Percentiles rank a stretch among this genome's conserved stretches.
Conservation (phyloP, 2,113 vertebrate species). For the Ptychochromis oligacanthus region DNA sequence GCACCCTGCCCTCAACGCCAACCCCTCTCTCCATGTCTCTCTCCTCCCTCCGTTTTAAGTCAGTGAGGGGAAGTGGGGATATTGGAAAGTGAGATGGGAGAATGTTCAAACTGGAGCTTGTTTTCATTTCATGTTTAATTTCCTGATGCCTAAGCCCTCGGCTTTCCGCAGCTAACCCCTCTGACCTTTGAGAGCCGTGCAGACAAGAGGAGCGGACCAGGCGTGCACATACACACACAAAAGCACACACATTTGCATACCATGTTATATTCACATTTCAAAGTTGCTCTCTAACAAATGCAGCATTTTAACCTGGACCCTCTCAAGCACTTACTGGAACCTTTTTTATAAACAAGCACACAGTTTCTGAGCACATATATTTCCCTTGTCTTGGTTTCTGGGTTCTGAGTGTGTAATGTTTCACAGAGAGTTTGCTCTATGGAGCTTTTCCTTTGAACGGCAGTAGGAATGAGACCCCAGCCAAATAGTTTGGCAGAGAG, state of each 20-base stretch:
- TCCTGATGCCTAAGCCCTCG: constrained; percentile 96
- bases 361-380: constrained; percentile 36
- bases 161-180: constrained; percentile 88
- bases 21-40: constrained; percentile 48
- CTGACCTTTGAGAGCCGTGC: constrained; percentile 75
- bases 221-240: constrained; percentile 45
- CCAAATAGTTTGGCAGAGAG: constrained; percentile 76
- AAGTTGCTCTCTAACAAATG: constrained; percentile 36
- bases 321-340: constrained; percentile 32
- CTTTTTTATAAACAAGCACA: constrained; percentile 38
- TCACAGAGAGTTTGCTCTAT: constrained; percentile 54
- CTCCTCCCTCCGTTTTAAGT: constrained; percentile 76
- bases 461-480: constrained; percentile 52
- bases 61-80: constrained; percentile 84
- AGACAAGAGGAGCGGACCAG: constrained; percentile 60
- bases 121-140: constrained; percentile 99
- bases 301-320: constrained; percentile 10
- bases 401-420: constrained; percentile 64
- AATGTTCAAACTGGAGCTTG: constrained; percentile 90
- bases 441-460: constrained; percentile 67
- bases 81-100: constrained; percentile 91
- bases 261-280: constrained; percentile 32
- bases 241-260: constrained; percentile 51
- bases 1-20: background rate
- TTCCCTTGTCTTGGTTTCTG: constrained; percentile 34